These are phyloP conservation scores for Zoanthus sociatus DNA, from an alignment of 92 coral and sea anemone genomes.

Conservation along the genomic window DNA sequence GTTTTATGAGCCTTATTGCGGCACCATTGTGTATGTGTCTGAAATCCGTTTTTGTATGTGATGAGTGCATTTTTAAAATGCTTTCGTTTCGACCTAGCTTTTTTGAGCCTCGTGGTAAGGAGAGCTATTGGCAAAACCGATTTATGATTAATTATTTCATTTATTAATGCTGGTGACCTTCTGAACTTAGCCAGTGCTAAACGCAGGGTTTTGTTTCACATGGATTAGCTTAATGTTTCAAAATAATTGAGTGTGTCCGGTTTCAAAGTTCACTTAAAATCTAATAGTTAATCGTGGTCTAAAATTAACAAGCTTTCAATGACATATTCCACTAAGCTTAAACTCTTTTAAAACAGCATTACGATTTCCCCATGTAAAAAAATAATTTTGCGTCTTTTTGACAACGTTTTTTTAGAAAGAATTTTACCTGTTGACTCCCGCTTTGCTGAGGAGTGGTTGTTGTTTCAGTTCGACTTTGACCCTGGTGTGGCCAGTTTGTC, in stretches of 20 bases:
- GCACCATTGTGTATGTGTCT: background rate
- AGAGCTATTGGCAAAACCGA: background rate
- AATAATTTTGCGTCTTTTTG: too few relatives aligned
- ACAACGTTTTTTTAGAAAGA: too few relatives aligned
- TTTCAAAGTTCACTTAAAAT: background rate
- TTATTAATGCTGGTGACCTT: background rate
- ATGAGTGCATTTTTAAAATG: background rate
- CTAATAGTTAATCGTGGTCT: too few relatives aligned
- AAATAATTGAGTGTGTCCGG: background rate
- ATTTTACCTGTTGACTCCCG: too few relatives aligned
- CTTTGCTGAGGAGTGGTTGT: too few relatives aligned
- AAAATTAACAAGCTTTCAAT: too few relatives aligned
- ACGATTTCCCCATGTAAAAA: too few relatives aligned
- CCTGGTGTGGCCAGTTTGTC: too few relatives aligned
- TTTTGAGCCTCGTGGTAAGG: background rate
- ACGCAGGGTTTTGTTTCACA: background rate
- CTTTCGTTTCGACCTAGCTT: background rate
- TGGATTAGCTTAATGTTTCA: background rate
- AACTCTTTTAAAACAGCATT: too few relatives aligned
- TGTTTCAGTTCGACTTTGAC: too few relatives aligned
- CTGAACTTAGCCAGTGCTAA: background rate
- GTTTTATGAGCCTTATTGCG: too few relatives aligned
- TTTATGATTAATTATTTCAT: background rate
- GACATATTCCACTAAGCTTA: too few relatives aligned
- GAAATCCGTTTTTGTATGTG: background rate